Conservation (phyloP, 2,113 vertebrate genomes). For the Cairina moschata region DNA sequence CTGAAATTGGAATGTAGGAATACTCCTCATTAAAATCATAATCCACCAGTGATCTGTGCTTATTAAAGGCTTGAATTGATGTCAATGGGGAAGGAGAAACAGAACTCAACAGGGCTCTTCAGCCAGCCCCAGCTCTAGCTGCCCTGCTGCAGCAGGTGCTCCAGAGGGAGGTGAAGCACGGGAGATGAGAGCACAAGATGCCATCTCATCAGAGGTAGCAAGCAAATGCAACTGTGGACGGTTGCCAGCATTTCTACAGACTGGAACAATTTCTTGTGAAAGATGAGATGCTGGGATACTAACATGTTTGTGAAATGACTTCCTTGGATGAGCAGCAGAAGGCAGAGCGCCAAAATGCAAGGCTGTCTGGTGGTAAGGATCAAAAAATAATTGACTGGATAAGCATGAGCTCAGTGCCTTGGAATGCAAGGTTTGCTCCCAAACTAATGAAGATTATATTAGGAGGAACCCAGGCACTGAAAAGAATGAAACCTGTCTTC, state of each 20-base stretch:
- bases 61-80: not conserved
- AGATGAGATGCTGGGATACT: not conserved
- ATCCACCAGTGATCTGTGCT: not conserved
- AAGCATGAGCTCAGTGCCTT: not conserved
- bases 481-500: not conserved
- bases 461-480: not conserved
- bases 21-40: not conserved
- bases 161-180: rapidly evolving
- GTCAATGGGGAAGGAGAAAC: not conserved
- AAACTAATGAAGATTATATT: not conserved
- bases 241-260: not conserved
- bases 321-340: not conserved
- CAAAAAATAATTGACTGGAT: not conserved
- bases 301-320: rapidly evolving
- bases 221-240: rapidly evolving
- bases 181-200: not conserved
- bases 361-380: not conserved
- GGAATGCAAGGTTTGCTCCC: not conserved
- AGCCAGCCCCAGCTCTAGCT: not conserved
- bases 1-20: not conserved
- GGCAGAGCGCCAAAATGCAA: not conserved
- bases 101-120: not conserved
- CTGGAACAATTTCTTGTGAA: not conserved
- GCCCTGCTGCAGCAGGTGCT: rapidly evolving
- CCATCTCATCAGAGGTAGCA: rapidly evolving